Evolutionary conservation across 2,888 invertebrate genomes (phyloP).

Genomic region (Pherbina coryleti): DNA sequence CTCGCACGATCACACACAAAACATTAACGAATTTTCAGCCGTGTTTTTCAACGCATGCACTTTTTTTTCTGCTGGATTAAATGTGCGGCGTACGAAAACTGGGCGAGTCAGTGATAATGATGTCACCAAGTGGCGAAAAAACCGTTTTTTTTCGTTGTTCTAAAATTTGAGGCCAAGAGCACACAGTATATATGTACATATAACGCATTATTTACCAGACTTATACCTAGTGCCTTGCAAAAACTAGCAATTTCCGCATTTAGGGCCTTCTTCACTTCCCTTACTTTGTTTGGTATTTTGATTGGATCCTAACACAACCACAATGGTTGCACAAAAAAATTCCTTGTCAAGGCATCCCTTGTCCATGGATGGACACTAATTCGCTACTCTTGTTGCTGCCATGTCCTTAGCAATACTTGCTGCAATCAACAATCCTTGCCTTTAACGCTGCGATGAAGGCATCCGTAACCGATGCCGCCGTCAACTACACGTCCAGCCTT

Average conservation of each 20-base stretch:
- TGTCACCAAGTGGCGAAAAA: conserved; percentile 11
- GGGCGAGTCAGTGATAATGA: background rate
- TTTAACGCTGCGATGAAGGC: background rate
- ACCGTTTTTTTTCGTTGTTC: background rate
- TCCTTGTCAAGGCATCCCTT: background rate
- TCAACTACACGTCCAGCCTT: conserved; percentile 8
- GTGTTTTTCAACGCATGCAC: background rate
- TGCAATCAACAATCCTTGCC: conserved; percentile 32
- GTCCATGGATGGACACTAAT: conserved; percentile 15
- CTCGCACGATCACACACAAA: conserved; percentile 7
- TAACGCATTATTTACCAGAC: background rate
- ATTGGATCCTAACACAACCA: conserved; percentile 20
- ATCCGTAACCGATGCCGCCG: background rate
- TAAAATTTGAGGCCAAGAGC: background rate
- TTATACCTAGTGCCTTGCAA: background rate
- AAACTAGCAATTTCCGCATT: background rate
- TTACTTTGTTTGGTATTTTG: conserved; percentile 29
- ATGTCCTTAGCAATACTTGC: conserved; percentile 25
- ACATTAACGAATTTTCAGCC: background rate
- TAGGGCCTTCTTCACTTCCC: background rate
- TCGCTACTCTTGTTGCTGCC: background rate
- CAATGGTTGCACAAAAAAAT: conserved; percentile 10
- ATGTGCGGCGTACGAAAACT: background rate
- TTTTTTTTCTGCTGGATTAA: background rate
- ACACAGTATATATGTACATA: background rate